phyloP scores from a whole-genome alignment of 2,113 vertebrate genomes.

The Eubucco bourcierii region DNA sequence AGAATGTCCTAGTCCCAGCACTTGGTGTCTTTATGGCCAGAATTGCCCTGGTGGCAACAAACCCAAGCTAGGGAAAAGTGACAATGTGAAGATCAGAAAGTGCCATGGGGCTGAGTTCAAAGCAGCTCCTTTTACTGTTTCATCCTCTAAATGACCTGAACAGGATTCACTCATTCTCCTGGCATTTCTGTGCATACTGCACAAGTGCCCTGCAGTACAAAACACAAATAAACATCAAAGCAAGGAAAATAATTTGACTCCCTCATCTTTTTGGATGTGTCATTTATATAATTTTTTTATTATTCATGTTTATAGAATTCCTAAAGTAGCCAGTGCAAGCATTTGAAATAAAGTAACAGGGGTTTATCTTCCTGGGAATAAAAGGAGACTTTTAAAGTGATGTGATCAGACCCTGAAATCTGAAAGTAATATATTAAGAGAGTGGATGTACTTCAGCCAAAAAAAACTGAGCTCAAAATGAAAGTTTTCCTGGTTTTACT shows the following conservation, averaged over 20 bases:
- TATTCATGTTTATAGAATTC: constrained; percentile 30
- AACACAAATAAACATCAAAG: constrained; percentile 69
- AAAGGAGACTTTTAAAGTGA: constrained; percentile 16
- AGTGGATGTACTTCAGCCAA: not conserved
- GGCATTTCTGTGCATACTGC: constrained; percentile 24
- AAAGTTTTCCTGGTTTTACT: not conserved
- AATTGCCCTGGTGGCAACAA: not conserved
- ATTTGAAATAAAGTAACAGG: constrained; percentile 62
- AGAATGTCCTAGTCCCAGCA: not conserved
- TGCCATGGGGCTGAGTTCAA: constrained; percentile 37
- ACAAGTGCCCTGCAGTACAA: constrained; percentile 34
- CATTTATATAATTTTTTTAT: not conserved
- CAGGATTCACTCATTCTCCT: constrained; percentile 59
- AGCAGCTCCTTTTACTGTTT: constrained; percentile 17
- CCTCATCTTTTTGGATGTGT: constrained; percentile 44
- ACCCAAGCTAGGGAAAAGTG: not conserved
- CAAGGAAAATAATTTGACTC: constrained; percentile 65
- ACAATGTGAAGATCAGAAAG: not conserved
- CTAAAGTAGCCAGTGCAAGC: not conserved
- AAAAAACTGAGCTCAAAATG: not conserved
- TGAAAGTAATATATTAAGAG: not conserved
- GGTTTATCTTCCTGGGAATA: constrained; percentile 37
- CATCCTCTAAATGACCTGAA: constrained; percentile 48
- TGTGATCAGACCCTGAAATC: not conserved
- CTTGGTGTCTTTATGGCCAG: not conserved